Evolutionary conservation across 2,113 vertebrate genomes (phyloP).

Genomic region (rat (Rattus norvegicus)): DNA sequence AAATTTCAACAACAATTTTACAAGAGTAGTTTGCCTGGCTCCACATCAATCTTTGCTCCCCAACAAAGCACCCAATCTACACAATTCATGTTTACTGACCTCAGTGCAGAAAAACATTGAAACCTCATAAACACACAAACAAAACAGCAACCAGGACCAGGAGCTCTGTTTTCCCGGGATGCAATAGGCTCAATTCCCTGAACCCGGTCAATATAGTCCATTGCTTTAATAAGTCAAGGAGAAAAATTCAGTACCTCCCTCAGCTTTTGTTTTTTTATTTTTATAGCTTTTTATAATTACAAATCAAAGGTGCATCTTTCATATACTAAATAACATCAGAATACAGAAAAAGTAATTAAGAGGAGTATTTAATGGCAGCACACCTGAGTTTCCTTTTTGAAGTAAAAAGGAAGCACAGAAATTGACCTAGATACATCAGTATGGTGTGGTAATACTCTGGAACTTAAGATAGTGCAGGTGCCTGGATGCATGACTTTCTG

Average conservation of each 20-base stretch:
- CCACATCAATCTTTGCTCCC: constrained; percentile 6
- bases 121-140: constrained; percentile 14
- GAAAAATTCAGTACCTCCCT: constrained; percentile 10
- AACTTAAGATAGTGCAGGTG: neutral
- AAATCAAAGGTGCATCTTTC: constrained; percentile 10
- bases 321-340: constrained; percentile 8
- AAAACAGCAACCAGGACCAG: neutral
- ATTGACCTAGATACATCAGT: neutral
- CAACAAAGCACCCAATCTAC: neutral
- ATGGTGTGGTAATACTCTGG: neutral
- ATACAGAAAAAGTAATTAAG: constrained; percentile 3
- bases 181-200: neutral
- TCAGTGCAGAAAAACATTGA: constrained; percentile 23
- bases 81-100: constrained; percentile 19
- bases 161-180: constrained; percentile 16
- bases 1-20: constrained; percentile 37
- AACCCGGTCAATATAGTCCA: constrained; percentile 24
- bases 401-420: constrained; percentile 24
- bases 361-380: neutral
- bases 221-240: constrained; percentile 34
- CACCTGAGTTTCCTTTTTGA: neutral
- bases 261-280: neutral
- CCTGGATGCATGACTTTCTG: neutral
- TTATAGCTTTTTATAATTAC: constrained; percentile 3
- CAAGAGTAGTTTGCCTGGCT: constrained; percentile 8